Evolutionary conservation across 2,797 vertebrate genomes (phyloP), one percentile per base, ranked within the genome.

Genomic region (Helostoma temminkii): DNA sequence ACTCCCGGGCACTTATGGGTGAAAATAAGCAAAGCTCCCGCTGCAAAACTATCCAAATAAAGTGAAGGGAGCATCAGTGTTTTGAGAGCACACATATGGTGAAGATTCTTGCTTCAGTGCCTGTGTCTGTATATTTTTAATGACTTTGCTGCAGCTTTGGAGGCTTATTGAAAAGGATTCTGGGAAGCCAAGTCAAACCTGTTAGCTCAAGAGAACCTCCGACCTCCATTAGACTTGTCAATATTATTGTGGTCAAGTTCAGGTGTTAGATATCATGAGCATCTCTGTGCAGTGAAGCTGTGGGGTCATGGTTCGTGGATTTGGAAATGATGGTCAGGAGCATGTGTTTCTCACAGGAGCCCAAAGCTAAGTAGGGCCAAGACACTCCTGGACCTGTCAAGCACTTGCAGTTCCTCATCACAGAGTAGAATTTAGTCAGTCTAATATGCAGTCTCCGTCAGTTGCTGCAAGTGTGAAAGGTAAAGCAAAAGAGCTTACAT

Each of bases 41-140:
- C 62, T 12, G 80, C 43, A 81, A 83, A 86, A 77, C 90, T 92
- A 85, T 87, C 82, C 84, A 91, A 92, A 92, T 83, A 91, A 88
- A 89, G 82, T 9, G 64, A 73, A 28, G 50, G 80, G 87, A 84
- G 87, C 85, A 78, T 89, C 78, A 24, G 21, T 93, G 86, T 92
- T 93, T 91, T 86, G 46, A 90, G 77, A 92, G 76, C 43, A 90
- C 76, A 90, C 89, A 90, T 68, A 65, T 71, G 81, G 86, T 71
- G 69, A 82, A 65, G 78, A 77, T 84, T 83, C 83, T 78, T 57
- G 57, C 76, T 74, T 71, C 66, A 6, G 66, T 11, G 78, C 66
- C 69, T 5, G 37, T 18, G 72, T 39, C 59, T 66, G 55, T 89
- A 74, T 90, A 85, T 92, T 91, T 87, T 74, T 56, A 71, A 78